These are phyloP conservation scores for Halcyon malimbica DNA, from an alignment of 2,113 vertebrate genomes.

Conservation along the genomic window DNA sequence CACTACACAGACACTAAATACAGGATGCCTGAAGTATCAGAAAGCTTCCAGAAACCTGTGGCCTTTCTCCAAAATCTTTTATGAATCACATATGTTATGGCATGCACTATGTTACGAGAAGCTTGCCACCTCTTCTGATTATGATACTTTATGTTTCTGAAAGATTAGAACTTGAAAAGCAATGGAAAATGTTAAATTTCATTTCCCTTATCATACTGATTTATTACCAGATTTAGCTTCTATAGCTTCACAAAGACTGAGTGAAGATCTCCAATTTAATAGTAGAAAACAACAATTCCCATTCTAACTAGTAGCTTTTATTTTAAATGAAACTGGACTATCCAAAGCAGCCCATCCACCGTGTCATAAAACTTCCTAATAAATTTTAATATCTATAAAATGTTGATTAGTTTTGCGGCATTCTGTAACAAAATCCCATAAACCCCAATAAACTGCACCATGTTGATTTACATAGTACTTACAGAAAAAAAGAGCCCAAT, in stretches of 20 bases:
- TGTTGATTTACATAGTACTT: background rate
- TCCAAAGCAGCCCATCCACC: background rate
- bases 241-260: background rate
- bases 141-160: background rate
- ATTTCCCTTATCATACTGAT: background rate
- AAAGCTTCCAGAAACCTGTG: background rate
- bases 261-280: background rate
- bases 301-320: background rate
- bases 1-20: background rate
- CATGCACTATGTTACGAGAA: background rate
- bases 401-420: background rate
- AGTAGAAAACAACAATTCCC: background rate
- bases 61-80: background rate
- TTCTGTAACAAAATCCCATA: constrained; percentile 18
- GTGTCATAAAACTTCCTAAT: background rate
- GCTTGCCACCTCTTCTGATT: background rate
- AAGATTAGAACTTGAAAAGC: background rate
- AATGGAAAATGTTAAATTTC: background rate
- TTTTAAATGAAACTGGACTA: background rate
- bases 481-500: background rate
- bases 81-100: fast-evolving
- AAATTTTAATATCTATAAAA: constrained; percentile 30
- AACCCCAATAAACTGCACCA: background rate
- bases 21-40: background rate
- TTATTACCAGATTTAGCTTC: background rate